Evolutionary conservation across 1,140 invertebrate genomes (phyloP).

Genomic region (Pseudomyrmex pallidus): DNA sequence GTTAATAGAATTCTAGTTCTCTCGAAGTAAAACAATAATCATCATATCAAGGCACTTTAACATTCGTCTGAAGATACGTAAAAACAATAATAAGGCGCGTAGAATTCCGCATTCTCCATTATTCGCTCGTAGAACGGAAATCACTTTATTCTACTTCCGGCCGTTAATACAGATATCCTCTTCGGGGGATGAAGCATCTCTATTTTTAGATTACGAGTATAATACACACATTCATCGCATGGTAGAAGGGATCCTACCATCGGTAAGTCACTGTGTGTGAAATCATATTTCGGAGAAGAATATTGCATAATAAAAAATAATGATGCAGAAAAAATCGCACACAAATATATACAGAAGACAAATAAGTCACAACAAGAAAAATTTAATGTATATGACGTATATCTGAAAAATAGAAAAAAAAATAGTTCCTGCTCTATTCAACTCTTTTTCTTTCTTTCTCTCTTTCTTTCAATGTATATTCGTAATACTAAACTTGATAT

Average conservation of each 20-base stretch:
- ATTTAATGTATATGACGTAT: background rate
- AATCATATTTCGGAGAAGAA: slow-evolving; percentile 27
- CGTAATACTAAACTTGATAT: slow-evolving; percentile 9
- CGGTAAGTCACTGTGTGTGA: background rate
- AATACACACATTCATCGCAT: slow-evolving; percentile 66
- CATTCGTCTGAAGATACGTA: background rate
- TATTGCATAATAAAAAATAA: slow-evolving; percentile 21
- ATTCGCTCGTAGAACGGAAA: slow-evolving; percentile 72
- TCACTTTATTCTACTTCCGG: slow-evolving; percentile 68
- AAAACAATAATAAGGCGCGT: slow-evolving; percentile 6
- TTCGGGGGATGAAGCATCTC: slow-evolving; percentile 68
- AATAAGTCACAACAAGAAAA: background rate
- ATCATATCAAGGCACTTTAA: slow-evolving; percentile 13
- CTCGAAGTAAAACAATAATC: too few species aligned
- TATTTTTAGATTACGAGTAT: slow-evolving; percentile 69
- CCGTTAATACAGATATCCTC: slow-evolving; percentile 74
- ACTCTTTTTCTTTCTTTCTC: too few species aligned
- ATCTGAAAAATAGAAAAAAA: too few species aligned
- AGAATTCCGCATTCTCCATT: slow-evolving; percentile 31
- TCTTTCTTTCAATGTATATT: background rate
- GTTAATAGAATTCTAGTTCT: too few species aligned
- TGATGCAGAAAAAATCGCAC: background rate
- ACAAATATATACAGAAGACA: background rate
- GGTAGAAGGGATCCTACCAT: slow-evolving; percentile 43
- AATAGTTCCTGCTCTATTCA: background rate